These are phyloP conservation scores for Chondrilla cf. caribensis DNA, from an alignment of 37 sponge, comb jelly and placozoan genomes.

Conservation along the genomic window DNA sequence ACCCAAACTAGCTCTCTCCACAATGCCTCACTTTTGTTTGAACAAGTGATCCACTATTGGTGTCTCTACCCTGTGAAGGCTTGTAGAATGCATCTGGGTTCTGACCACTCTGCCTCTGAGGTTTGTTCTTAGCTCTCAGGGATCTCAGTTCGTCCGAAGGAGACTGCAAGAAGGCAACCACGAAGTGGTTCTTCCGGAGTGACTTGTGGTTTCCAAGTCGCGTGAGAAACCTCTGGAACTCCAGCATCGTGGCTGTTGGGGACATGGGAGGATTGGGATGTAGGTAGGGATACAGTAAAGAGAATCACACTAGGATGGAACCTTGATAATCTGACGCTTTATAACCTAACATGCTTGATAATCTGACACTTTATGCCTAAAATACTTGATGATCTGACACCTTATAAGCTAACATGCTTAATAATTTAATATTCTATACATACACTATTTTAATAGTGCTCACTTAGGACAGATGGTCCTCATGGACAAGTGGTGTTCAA, in stretches of 20 bases:
- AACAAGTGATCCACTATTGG: slow-evolving; percentile 69
- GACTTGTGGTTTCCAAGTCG: slow-evolving; percentile 57
- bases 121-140: slow-evolving; percentile 58
- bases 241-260: slow-evolving; percentile 70
- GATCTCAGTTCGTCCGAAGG: slow-evolving; percentile 36
- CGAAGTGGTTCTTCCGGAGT: not conserved
- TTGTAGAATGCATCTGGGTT: slow-evolving; percentile 43
- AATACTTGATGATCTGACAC: not conserved
- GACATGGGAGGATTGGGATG: not conserved
- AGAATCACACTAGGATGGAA: no score
- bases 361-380: no score
- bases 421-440: no score
- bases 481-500: no score
- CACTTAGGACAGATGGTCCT: no score
- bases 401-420: no score
- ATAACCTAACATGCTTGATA: no score
- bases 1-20: not conserved
- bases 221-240: slow-evolving; percentile 83
- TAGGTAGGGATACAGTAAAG: not conserved
- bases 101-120: slow-evolving; percentile 8
- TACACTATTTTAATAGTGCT: no score
- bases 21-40: slow-evolving; percentile 52
- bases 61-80: slow-evolving; percentile 71
- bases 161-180: slow-evolving; percentile 20
- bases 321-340: no score